Evolutionary conservation across 1,140 invertebrate species (phyloP).

Genomic region (Drosophila ficusphila): DNA sequence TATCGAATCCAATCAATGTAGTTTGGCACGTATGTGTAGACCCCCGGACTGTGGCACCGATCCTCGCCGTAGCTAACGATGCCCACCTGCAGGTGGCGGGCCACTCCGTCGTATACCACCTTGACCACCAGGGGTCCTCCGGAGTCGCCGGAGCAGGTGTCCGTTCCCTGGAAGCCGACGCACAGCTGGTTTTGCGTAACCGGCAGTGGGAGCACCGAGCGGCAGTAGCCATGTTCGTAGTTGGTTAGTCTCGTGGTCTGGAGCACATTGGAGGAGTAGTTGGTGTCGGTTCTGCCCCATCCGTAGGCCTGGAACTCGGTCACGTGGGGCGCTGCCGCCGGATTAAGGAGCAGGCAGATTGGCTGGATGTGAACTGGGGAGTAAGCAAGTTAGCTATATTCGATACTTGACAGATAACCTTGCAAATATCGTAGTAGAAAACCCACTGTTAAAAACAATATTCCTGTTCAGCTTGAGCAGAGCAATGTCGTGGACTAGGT

Average conservation of each 20-base stretch:
- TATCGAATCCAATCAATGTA: conserved; percentile 5
- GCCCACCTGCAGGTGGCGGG: conserved; percentile 44
- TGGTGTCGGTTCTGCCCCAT: conserved; percentile 25
- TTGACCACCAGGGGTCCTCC: conserved; percentile 37
- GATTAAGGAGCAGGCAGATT: conserved; percentile 39
- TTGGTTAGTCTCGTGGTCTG: not conserved
- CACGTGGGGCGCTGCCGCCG: not conserved
- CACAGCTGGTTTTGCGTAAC: conserved; percentile 20
- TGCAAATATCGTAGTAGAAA: too few relatives aligned
- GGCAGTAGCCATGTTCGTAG: not conserved
- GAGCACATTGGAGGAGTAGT: not conserved
- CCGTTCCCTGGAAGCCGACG: not conserved
- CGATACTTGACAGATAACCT: too few relatives aligned
- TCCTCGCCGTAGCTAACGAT: conserved; percentile 26
- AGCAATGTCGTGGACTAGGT: conserved; percentile 32
- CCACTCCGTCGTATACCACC: not conserved
- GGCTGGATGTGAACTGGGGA: conserved; percentile 29
- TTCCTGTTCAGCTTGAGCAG: conserved; percentile 30
- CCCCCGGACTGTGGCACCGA: conserved; percentile 19
- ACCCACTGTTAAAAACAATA: conserved; percentile 25
- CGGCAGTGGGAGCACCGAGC: not conserved
- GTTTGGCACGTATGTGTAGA: conserved; percentile 35
- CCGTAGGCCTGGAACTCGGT: conserved; percentile 16
- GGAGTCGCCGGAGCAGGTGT: conserved; percentile 41
- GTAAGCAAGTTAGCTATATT: not conserved